These are phyloP conservation scores for Lagodon rhomboides DNA, from an alignment of 2,797 vertebrate species.

Conservation along the genomic window DNA sequence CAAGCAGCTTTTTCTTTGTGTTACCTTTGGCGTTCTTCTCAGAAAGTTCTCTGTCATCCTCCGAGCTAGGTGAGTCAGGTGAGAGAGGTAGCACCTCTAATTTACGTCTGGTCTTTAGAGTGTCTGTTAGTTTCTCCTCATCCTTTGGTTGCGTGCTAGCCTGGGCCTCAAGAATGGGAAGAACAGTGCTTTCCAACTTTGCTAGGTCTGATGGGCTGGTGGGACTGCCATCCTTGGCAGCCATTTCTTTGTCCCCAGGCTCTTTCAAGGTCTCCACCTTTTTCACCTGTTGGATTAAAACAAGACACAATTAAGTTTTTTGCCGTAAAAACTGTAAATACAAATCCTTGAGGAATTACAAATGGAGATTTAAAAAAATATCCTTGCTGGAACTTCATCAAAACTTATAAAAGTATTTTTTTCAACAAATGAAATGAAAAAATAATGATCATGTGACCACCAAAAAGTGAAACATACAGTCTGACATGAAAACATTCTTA, in stretches of 20 bases:
- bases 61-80: constrained; percentile 88
- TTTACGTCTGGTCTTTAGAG: constrained; percentile 85
- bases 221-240: constrained; percentile 88
- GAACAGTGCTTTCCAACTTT: constrained; percentile 93
- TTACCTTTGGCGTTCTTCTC: constrained; percentile 78
- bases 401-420: background rate
- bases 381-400: background rate
- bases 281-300: constrained; percentile 80
- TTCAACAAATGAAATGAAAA: background rate
- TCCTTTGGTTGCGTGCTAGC: constrained; percentile 82
- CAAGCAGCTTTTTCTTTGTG: constrained; percentile 87
- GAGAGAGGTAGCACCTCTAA: constrained; percentile 86
- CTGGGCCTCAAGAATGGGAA: constrained; percentile 90
- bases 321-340: background rate
- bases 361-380: background rate
- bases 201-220: constrained; percentile 94
- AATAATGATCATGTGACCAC: background rate
- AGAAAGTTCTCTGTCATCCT: constrained; percentile 87
- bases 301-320: constrained; percentile 5
- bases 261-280: constrained; percentile 84
- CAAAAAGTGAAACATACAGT: too few relatives aligned
- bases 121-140: constrained; percentile 85
- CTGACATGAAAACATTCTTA: too few relatives aligned
- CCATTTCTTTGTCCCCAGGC: constrained; percentile 82
- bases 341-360: too few relatives aligned